Percentiles rank a stretch among this genome's conserved stretches.
phyloP scores from a whole-genome alignment of 2,888 invertebrate species.

The Cremastinae sp. region DNA sequence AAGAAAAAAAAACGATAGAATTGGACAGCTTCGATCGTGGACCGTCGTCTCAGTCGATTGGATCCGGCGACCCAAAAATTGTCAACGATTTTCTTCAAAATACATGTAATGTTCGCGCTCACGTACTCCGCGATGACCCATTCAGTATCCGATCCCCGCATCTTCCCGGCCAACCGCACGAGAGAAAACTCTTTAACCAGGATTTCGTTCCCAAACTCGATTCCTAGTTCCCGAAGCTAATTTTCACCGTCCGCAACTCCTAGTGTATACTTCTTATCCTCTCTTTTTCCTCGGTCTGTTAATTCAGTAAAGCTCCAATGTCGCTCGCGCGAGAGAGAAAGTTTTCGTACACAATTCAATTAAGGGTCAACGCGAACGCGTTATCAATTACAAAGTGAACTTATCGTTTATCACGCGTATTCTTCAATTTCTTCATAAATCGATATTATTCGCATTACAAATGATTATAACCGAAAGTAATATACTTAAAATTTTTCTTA shows the following conservation, averaged over 20 bases:
- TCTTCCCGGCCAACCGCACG: constrained; percentile 3
- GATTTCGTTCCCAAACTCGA: constrained; percentile 53
- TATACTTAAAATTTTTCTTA: too few species aligned
- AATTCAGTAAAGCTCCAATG: constrained; percentile 15
- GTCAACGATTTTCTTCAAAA: constrained; percentile 46
- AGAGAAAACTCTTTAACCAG: constrained; percentile 51
- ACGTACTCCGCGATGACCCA: constrained; percentile 31
- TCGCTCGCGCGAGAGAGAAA: too few species aligned
- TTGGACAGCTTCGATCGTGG: constrained; percentile 21
- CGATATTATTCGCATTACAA: not conserved
- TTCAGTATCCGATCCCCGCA: constrained; percentile 14
- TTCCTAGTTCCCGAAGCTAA: constrained; percentile 41
- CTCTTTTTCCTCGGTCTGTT: constrained; percentile 7
- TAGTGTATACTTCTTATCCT: constrained; percentile 25
- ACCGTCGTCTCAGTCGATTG: constrained; percentile 51
- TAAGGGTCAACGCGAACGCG: not conserved
- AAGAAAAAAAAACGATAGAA: too few species aligned
- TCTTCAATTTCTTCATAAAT: not conserved
- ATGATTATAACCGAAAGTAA: too few species aligned
- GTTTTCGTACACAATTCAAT: constrained; percentile 8
- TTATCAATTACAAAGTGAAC: constrained; percentile 7
- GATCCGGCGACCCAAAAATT: constrained; percentile 62
- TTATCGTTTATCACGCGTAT: not conserved
- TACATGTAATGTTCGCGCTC: not conserved
- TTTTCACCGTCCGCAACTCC: constrained; percentile 28